A percentile compares a stretch with the other conserved stretches of the same genome.
Evolutionary conservation across 2,888 invertebrate species (phyloP).

Genomic region (Ormia ochracea): DNA sequence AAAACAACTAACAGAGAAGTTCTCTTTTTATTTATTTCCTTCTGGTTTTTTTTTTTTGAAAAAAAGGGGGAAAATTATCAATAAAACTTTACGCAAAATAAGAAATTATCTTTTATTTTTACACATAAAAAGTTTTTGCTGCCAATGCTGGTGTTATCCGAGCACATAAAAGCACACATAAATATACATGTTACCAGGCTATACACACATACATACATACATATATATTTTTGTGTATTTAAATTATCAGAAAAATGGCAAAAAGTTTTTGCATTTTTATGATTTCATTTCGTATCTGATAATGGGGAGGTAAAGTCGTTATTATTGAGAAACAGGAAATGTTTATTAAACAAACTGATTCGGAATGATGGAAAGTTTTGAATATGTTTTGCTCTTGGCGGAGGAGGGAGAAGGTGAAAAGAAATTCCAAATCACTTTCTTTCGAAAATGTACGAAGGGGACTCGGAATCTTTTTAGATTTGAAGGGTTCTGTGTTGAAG

Average conservation of each 20-base stretch:
- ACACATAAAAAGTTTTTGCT: neutral
- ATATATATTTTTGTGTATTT: neutral
- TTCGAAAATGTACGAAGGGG: too few relatives aligned
- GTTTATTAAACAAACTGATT: slow-evolving; percentile 14
- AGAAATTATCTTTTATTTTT: slow-evolving; percentile 29
- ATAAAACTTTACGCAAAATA: slow-evolving; percentile 39
- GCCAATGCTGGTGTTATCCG: neutral
- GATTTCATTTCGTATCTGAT: slow-evolving; percentile 63
- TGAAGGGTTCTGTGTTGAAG: too few relatives aligned
- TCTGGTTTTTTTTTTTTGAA: slow-evolving; percentile 1
- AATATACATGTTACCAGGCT: too few relatives aligned
- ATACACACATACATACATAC: too few relatives aligned
- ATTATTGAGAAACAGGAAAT: slow-evolving; percentile 13
- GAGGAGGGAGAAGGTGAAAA: neutral
- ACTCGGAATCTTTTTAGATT: too few relatives aligned
- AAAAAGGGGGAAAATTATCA: slow-evolving; percentile 11
- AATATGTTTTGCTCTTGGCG: neutral
- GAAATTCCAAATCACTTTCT: neutral
- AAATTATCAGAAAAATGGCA: neutral
- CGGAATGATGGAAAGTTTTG: neutral
- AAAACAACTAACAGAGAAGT: neutral
- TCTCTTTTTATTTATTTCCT: neutral
- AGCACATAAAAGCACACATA: too few relatives aligned
- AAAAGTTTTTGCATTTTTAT: slow-evolving; percentile 53
- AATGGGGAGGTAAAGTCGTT: slow-evolving; percentile 27